phyloP scores from a whole-genome alignment of 1,140 invertebrate genomes.

The fruit fly (Drosophila melanogaster) region DNA sequence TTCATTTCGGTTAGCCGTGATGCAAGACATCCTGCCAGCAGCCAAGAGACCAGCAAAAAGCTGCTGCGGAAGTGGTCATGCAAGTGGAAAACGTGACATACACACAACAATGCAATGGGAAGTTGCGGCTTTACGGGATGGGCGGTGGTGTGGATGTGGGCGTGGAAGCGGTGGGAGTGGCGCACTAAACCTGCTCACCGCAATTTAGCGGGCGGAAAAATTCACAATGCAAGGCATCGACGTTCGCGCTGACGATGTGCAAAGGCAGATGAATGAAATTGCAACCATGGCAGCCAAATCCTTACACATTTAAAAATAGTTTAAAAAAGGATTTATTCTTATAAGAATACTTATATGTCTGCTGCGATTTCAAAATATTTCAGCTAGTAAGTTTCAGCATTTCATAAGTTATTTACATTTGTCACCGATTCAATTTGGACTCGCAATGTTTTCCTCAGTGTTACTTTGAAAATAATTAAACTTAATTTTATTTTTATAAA shows the following conservation, averaged over 20 bases:
- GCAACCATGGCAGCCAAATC: constrained; percentile 28
- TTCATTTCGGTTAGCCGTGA: constrained; percentile 19
- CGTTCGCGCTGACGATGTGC: constrained; percentile 57
- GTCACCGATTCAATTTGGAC: too few species aligned
- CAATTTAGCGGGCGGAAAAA: constrained; percentile 62
- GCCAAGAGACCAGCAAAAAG: constrained; percentile 45
- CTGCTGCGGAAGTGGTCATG: constrained; percentile 61
- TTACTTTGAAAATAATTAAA: too few species aligned
- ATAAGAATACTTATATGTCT: too few species aligned
- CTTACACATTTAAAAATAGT: constrained; percentile 1
- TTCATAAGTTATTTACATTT: too few species aligned
- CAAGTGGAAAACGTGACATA: constrained; percentile 43
- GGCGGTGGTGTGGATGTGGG: neutral
- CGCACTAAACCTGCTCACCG: constrained; percentile 37
- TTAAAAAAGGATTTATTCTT: neutral
- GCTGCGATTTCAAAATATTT: too few species aligned
- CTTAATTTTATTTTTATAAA: too few species aligned
- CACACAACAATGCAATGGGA: constrained; percentile 11
- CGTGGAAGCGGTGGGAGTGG: neutral
- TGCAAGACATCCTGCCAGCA: constrained; percentile 25
- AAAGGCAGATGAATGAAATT: constrained; percentile 42
- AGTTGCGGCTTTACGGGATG: constrained; percentile 1
- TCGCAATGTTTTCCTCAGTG: too few species aligned
- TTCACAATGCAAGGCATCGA: constrained; percentile 40
- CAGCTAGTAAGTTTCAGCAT: too few species aligned